Base-by-base conservation (phyloP, 2,888 invertebrate species). In the Cylloceria caligata region DNA sequence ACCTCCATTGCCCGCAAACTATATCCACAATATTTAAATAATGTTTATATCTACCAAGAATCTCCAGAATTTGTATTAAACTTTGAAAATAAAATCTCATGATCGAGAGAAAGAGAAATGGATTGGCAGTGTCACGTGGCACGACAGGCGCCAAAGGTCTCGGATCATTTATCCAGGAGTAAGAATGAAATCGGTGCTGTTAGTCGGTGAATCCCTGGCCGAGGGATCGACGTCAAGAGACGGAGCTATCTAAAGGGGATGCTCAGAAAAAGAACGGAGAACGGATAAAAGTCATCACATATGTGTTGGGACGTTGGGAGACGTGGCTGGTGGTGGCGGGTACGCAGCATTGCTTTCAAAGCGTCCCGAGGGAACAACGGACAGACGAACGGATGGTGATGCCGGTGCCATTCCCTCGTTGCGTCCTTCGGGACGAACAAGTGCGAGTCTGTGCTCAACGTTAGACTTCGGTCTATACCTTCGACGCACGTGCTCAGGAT, bases 331-430 rank as follows among this genome's bases (percentile, higher is more conserved):
- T 74, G 83, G 85, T 87, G 86, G 87, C 84, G 90, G 86, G 88
- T 88, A 89, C 88, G 86, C 87, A 88, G 88, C 88, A 91, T 91
- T 89, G 90, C 92, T 90, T 89, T 91, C 88, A 90, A 89, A 88
- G 87, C 83, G 88, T 89, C 90, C 90, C 91, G 87, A 84, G 91
- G 83, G 72, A 79, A 36, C 88, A 49, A 67, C 83, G 81, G 84
- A 89, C 88, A 90, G 87, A 85, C 75, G 75, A 75, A 72, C 79
- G 65, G 79, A 82, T 75, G 72, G 75, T 65, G 24, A 27, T 72
- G 67, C 75, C 76, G 55, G 76, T 72, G 52, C 11, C 72, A 42
- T 72, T 88, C 89, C 89, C 91, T 90, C 34, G 86, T 76, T 52
- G 84, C 86, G 86, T 88, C 91, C 90, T 89, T 16, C 75, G 91